phyloP scores from a whole-genome alignment of 2,888 invertebrate genomes.

The Ophioninae sp. region DNA sequence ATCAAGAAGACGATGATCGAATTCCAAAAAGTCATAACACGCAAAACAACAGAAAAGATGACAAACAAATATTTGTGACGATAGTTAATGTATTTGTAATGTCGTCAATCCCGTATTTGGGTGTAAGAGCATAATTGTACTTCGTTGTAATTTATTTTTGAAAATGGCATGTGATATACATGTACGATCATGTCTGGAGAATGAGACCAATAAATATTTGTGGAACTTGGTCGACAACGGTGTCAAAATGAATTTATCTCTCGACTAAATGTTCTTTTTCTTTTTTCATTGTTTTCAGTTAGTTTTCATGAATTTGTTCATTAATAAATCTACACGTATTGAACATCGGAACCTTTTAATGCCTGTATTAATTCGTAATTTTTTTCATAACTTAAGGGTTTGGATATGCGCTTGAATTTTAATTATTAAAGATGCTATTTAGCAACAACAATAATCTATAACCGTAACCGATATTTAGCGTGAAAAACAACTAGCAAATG shows the following conservation, averaged over 20 bases:
- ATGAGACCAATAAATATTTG: neutral
- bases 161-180: neutral
- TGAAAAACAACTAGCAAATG: neutral
- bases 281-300: neutral
- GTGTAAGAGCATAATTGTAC: too few species aligned
- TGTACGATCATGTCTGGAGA: neutral
- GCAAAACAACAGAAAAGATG: too few species aligned
- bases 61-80: too few species aligned
- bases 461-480: neutral
- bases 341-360: neutral
- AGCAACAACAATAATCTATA: neutral
- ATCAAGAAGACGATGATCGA: conserved; percentile 11
- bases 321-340: too few species aligned
- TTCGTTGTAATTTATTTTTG: too few species aligned
- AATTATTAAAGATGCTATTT: neutral
- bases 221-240: neutral
- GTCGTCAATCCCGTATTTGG: too few species aligned
- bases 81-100: too few species aligned
- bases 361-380: neutral
- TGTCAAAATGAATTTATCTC: conserved; percentile 7
- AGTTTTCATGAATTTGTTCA: too few species aligned
- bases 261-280: neutral
- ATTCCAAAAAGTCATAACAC: neutral
- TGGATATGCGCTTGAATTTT: too few species aligned
- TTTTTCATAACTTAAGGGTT: too few species aligned